A percentile compares a stretch with the other conserved stretches of the same genome.
These are phyloP conservation scores for Trichopoda pennipes DNA, from an alignment of 2,888 invertebrate species.

Conservation along the genomic window DNA sequence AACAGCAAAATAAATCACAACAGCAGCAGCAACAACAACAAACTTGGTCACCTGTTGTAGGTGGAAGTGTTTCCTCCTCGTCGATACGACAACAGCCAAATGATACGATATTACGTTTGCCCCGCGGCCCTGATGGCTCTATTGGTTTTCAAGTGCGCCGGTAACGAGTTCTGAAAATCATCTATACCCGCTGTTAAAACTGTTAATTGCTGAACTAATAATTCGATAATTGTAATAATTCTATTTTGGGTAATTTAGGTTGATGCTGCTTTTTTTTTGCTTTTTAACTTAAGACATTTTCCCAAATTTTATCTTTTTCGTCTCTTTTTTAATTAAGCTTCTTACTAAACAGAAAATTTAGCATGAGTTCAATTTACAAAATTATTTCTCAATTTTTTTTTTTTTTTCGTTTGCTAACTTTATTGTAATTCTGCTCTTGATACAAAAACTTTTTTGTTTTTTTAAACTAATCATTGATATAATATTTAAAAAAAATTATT, in stretches of 20 bases:
- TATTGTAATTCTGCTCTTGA: conserved; percentile 32
- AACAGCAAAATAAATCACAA: conserved; percentile 57
- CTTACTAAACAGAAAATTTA: neutral
- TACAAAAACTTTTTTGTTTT: conserved; percentile 16
- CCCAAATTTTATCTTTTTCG: no score
- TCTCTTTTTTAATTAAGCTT: neutral
- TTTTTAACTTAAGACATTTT: neutral
- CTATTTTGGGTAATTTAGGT: conserved; percentile 9
- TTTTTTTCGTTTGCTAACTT: conserved; percentile 5
- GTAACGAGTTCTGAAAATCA: conserved; percentile 79
- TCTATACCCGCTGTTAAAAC: neutral
- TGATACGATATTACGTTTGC: conserved; percentile 85
- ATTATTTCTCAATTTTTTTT: neutral
- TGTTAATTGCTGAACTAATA: conserved; percentile 35
- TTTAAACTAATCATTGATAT: conserved; percentile 11
- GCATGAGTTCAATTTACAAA: conserved; percentile 1
- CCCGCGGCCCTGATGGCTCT: conserved; percentile 90
- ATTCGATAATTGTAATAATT: conserved; percentile 23
- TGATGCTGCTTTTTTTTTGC: conserved; percentile 28
- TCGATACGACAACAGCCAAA: conserved; percentile 68
- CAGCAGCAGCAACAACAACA: conserved; percentile 72
- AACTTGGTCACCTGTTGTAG: conserved; percentile 78
- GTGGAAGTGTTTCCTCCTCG: conserved; percentile 75
- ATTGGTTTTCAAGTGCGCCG: conserved; percentile 86
- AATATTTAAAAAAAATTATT: conserved; percentile 16